phyloP scores from a whole-genome alignment of 2,888 invertebrate genomes.

The Ormyrus rosae region DNA sequence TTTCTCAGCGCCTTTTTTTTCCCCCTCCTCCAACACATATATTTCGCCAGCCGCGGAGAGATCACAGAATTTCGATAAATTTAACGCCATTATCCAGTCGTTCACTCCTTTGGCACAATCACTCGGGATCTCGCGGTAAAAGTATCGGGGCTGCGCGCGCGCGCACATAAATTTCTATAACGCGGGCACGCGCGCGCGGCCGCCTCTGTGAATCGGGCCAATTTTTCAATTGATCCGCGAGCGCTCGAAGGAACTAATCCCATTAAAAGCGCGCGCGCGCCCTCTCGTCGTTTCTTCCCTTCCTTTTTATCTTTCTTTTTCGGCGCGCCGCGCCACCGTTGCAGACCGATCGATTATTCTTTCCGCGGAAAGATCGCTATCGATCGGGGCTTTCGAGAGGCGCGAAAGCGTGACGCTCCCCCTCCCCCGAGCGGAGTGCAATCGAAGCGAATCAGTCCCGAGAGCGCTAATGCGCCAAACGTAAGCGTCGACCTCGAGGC shows the following conservation, averaged over 20 bases:
- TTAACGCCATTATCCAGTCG: conserved; percentile 28
- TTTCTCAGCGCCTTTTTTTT: neutral
- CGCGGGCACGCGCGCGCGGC: neutral
- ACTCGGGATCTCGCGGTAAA: conserved; percentile 17
- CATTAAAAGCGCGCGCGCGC: neutral
- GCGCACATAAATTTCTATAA: conserved; percentile 12
- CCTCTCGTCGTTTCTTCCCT: neutral
- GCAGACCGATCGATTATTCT: conserved; percentile 53
- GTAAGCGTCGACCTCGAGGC: too few relatives aligned
- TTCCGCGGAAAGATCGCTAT: conserved; percentile 52
- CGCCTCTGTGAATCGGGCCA: conserved; percentile 1
- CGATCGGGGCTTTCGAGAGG: conserved; percentile 51
- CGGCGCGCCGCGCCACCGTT: conserved; percentile 40
- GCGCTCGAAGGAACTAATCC: neutral
- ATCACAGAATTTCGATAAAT: conserved; percentile 9
- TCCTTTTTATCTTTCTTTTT: neutral
- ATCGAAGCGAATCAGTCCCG: conserved; percentile 14
- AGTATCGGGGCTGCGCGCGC: neutral
- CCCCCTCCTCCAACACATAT: neutral
- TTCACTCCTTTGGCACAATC: conserved; percentile 12
- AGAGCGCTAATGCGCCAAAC: too few relatives aligned
- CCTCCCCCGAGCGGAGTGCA: neutral
- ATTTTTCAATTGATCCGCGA: neutral
- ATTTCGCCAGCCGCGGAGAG: neutral
- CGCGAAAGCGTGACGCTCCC: conserved; percentile 57